Conservation (phyloP, 2,113 vertebrate species). For the Azemiops feae region DNA sequence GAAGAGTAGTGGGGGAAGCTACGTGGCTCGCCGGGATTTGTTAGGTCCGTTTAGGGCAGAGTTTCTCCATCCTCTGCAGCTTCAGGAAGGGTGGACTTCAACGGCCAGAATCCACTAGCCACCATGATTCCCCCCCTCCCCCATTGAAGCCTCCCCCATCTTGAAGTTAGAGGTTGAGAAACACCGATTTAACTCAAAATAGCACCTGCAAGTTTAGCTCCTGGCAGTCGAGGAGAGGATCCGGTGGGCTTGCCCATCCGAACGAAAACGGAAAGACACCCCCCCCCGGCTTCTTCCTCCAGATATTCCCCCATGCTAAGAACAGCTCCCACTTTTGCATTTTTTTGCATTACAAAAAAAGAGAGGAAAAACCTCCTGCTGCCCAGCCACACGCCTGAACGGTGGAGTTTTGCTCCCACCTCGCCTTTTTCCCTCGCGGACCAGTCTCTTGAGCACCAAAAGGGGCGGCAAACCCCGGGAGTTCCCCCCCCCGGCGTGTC, state of each 20-base stretch:
- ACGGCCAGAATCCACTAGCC: neutral
- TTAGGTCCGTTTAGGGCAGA: neutral
- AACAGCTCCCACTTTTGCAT: too few relatives aligned
- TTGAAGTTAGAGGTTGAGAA: neutral
- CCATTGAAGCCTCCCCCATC: too few relatives aligned
- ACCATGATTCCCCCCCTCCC: rapidly evolving
- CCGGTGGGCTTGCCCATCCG: too few relatives aligned
- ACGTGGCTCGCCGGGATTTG: neutral
- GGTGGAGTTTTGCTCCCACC: too few relatives aligned
- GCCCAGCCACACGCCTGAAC: too few relatives aligned
- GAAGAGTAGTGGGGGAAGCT: neutral
- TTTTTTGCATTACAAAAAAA: too few relatives aligned
- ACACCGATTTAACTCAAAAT: neutral
- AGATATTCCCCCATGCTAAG: too few relatives aligned
- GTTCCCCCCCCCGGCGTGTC: neutral
- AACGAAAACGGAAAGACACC: neutral
- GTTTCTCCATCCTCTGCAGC: neutral
- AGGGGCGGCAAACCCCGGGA: neutral
- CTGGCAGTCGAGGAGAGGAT: too few relatives aligned
- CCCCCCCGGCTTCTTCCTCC: too few relatives aligned
- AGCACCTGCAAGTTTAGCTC: too few relatives aligned
- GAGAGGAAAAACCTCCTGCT: too few relatives aligned
- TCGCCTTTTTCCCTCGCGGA: too few relatives aligned
- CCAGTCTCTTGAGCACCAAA: neutral
- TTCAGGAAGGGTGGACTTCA: neutral